phyloP scores from a whole-genome alignment of 2,888 invertebrate genomes.

The Itoplectis maculator region DNA sequence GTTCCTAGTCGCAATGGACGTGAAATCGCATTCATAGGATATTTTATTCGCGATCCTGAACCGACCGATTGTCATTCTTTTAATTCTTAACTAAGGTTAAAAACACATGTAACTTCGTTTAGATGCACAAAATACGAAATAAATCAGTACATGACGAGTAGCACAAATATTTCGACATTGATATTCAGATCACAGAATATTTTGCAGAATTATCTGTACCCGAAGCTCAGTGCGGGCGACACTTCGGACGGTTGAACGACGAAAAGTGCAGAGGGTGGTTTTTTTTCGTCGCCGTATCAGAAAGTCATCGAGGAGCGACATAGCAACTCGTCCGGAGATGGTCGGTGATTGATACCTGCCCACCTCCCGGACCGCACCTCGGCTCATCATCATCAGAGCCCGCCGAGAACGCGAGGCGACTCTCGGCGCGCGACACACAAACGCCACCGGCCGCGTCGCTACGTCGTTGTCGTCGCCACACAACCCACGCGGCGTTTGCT shows the following conservation, averaged over 20 bases:
- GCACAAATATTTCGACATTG: not conserved
- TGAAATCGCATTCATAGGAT: too few species aligned
- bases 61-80: too few species aligned
- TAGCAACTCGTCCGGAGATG: slow-evolving; percentile 71
- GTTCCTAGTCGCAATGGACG: too few species aligned
- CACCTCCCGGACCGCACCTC: slow-evolving; percentile 73
- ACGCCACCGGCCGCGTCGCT: slow-evolving; percentile 66
- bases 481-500: slow-evolving; percentile 74
- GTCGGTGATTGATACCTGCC: slow-evolving; percentile 78
- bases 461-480: slow-evolving; percentile 69
- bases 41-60: too few species aligned
- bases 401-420: slow-evolving; percentile 49
- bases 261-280: slow-evolving; percentile 49
- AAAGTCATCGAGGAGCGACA: slow-evolving; percentile 68
- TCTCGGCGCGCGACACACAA: slow-evolving; percentile 35
- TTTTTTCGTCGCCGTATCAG: slow-evolving; percentile 75
- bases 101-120: too few species aligned
- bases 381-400: slow-evolving; percentile 81
- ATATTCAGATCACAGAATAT: not conserved
- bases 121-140: too few species aligned
- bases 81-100: too few species aligned
- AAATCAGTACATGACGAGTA: too few species aligned
- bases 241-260: slow-evolving; percentile 38
- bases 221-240: slow-evolving; percentile 6
- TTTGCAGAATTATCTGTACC: not conserved